These are phyloP conservation scores for Sporophila hypoxantha DNA, from an alignment of 2,113 vertebrate species.

Conservation along the genomic window DNA sequence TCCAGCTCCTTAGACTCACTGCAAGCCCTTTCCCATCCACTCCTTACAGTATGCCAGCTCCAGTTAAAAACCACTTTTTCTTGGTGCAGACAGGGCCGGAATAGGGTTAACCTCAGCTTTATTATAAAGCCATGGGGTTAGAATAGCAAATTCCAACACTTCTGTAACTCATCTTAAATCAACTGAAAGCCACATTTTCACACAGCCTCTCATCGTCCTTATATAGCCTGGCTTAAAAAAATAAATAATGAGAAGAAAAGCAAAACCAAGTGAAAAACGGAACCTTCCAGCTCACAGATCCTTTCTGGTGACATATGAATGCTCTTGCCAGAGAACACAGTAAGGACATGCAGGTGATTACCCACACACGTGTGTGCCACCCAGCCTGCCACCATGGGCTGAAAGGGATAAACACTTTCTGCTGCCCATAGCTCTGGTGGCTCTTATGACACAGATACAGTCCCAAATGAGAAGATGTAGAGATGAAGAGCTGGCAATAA, in stretches of 20 bases:
- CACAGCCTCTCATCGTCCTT: neutral
- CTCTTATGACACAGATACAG: neutral
- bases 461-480: neutral
- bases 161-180: neutral
- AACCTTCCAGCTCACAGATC: neutral
- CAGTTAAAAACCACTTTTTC: neutral
- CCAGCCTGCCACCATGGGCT: neutral
- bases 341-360: neutral
- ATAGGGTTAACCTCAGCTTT: neutral
- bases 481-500: neutral
- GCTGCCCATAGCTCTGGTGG: neutral
- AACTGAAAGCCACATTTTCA: neutral
- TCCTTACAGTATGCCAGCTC: neutral
- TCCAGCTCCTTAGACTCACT: neutral
- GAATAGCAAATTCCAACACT: neutral
- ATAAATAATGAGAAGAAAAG: neutral
- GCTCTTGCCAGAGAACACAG: neutral
- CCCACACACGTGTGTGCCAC: accelerated
- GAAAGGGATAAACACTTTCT: neutral
- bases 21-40: neutral
- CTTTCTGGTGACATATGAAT: accelerated
- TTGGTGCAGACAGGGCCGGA: neutral
- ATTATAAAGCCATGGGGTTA: neutral
- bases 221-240: neutral
- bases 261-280: neutral